Percentiles rank a stretch among this genome's conserved stretches.
Conservation (phyloP, 2,888 invertebrate genomes). For the Platerodrilus igneus region DNA sequence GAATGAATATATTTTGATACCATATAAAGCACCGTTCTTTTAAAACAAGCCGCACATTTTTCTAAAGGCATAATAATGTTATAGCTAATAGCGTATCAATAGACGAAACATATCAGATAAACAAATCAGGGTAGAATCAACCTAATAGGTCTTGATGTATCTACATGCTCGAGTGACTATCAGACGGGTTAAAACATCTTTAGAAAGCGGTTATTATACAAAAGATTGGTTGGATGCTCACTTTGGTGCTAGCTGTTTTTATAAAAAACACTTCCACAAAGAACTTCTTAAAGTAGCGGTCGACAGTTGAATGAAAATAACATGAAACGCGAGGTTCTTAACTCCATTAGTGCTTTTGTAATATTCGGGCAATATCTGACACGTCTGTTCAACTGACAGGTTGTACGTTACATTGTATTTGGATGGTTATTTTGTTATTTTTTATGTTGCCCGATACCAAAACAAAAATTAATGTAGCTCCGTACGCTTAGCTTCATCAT, state of each 20-base stretch:
- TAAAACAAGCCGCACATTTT: conserved; percentile 16
- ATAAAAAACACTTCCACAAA: conserved; percentile 24
- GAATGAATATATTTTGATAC: conserved; percentile 16
- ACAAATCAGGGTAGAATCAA: conserved; percentile 14
- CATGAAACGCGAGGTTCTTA: conserved; percentile 23
- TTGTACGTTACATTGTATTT: too few relatives aligned
- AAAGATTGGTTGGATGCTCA: conserved; percentile 33
- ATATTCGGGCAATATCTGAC: conserved; percentile 19
- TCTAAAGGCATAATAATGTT: conserved; percentile 18
- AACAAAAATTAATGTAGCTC: too few relatives aligned
- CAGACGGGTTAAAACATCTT: conserved; percentile 42
- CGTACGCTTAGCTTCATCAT: too few relatives aligned
- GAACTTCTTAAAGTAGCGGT: conserved; percentile 26
- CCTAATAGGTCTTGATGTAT: conserved; percentile 28
- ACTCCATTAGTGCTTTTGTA: conserved; percentile 25
- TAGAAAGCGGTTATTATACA: conserved; percentile 45
- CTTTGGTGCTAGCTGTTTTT: conserved; percentile 25
- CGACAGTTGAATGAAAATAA: conserved; percentile 27
- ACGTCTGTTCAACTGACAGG: too few relatives aligned
- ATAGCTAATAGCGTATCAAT: conserved; percentile 25
- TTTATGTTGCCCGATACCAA: too few relatives aligned
- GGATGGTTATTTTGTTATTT: too few relatives aligned
- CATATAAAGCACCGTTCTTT: conserved; percentile 12
- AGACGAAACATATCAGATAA: conserved; percentile 23
- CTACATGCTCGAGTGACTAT: conserved; percentile 35